These are phyloP conservation scores for Tetramorium simillimum DNA, from an alignment of 1,140 invertebrate genomes.

Conservation along the genomic window DNA sequence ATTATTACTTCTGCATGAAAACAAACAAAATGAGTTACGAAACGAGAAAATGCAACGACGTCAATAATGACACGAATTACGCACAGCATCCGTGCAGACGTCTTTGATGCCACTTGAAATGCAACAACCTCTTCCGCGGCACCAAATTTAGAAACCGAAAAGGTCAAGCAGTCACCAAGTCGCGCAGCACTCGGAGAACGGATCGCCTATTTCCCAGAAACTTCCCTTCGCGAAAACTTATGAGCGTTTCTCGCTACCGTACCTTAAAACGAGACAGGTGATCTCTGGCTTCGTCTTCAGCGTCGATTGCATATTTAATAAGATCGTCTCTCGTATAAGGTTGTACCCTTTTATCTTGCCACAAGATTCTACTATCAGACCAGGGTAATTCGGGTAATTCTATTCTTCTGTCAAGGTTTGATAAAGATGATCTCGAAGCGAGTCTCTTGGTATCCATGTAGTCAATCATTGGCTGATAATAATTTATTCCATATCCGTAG, in stretches of 20 bases:
- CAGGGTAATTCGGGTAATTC: conserved; percentile 90
- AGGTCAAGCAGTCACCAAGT: conserved; percentile 82
- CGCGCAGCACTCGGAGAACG: conserved; percentile 56
- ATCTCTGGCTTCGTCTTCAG: conserved; percentile 88
- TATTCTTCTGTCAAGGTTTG: background rate
- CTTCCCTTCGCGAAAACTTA: background rate
- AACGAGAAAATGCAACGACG: conserved; percentile 23
- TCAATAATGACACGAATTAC: conserved; percentile 45
- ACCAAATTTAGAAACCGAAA: conserved; percentile 83
- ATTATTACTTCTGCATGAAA: background rate
- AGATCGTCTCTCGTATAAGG: conserved; percentile 89
- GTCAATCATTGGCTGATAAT: conserved; percentile 94
- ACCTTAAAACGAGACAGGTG: conserved; percentile 87
- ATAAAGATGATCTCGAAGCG: conserved; percentile 56
- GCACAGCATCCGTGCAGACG: conserved; percentile 22
- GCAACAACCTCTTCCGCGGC: conserved; percentile 73
- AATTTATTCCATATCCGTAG: conserved; percentile 92
- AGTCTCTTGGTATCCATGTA: conserved; percentile 88
- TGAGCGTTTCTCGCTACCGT: conserved; percentile 24
- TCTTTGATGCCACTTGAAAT: conserved; percentile 39
- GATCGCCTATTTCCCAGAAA: conserved; percentile 29
- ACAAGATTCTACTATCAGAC: conserved; percentile 88
- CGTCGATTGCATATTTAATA: conserved; percentile 87
- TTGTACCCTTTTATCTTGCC: conserved; percentile 85
- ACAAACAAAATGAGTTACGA: background rate